Percentiles rank a stretch among this genome's conserved stretches.
Conservation (phyloP, 1,140 invertebrate species). For the Belonocnema kinseyi region DNA sequence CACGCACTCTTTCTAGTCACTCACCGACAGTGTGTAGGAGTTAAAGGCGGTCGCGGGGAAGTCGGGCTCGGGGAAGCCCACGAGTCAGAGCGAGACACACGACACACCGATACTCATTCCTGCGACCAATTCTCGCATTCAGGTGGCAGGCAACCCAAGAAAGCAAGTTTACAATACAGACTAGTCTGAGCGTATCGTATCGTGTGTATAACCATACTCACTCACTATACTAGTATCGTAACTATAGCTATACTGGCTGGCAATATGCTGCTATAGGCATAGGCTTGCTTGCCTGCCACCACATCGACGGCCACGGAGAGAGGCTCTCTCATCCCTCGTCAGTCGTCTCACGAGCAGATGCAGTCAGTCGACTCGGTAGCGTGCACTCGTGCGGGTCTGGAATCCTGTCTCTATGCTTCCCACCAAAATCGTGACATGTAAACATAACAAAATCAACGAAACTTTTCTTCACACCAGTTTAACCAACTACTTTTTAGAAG, state of each 20-base stretch:
- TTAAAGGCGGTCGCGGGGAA: conserved; percentile 31
- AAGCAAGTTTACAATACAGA: too few species aligned
- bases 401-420: background rate
- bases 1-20: background rate
- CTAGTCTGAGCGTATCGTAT: too few species aligned
- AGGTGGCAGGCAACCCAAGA: conserved; percentile 30
- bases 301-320: conserved; percentile 24
- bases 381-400: conserved; percentile 47
- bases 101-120: conserved; percentile 29
- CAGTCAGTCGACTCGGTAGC: conserved; percentile 57
- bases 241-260: too few species aligned
- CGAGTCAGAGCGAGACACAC: conserved; percentile 15
- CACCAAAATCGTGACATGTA: too few species aligned
- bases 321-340: conserved; percentile 28
- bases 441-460: too few species aligned
- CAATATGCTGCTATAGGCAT: too few species aligned
- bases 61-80: background rate
- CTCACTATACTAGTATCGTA: background rate
- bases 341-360: conserved; percentile 50
- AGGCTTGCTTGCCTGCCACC: conserved; percentile 6
- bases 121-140: conserved; percentile 43
- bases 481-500: too few species aligned
- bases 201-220: conserved; percentile 33
- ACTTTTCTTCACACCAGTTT: background rate
- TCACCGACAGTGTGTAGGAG: background rate